These are phyloP conservation scores for Cryptophagus acutangulus DNA, from an alignment of 2,888 invertebrate genomes.

Conservation along the genomic window DNA sequence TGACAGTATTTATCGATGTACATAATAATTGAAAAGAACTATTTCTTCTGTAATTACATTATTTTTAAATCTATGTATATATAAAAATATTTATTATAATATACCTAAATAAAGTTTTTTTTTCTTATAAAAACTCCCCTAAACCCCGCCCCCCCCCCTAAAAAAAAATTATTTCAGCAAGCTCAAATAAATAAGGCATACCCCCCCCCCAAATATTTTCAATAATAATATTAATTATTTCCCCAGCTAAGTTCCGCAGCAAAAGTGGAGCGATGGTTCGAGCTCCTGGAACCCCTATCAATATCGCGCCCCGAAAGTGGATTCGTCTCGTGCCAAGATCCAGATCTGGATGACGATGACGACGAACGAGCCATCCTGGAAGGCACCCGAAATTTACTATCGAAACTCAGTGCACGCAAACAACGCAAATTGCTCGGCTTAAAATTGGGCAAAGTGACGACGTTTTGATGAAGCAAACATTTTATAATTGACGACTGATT, in stretches of 20 bases:
- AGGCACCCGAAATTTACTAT: constrained; percentile 61
- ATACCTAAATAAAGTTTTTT: constrained; percentile 1
- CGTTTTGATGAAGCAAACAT: constrained; percentile 52
- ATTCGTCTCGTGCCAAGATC: constrained; percentile 63
- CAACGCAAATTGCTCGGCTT: constrained; percentile 64
- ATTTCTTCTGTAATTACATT: too few relatives aligned
- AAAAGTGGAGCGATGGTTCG: constrained; percentile 79
- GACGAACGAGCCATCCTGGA: constrained; percentile 61
- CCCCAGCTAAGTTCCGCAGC: constrained; percentile 69
- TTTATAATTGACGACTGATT: constrained; percentile 28
- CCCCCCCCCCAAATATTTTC: too few relatives aligned
- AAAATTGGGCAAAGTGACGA: constrained; percentile 67
- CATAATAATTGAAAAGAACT: constrained; percentile 8
- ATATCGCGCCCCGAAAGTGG: constrained; percentile 73
- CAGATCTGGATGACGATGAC: constrained; percentile 51
- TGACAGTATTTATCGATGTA: constrained; percentile 16
- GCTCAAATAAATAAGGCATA: too few relatives aligned
- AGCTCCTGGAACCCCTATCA: constrained; percentile 60
- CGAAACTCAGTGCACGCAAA: constrained; percentile 66
- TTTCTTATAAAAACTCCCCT: neutral
- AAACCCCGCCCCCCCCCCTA: too few relatives aligned
- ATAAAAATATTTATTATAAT: too few relatives aligned
- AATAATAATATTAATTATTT: too few relatives aligned
- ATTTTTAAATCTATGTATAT: too few relatives aligned
- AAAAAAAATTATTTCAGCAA: too few relatives aligned